phyloP scores from a whole-genome alignment of 2,888 invertebrate species.

The Papilio gigon region DNA sequence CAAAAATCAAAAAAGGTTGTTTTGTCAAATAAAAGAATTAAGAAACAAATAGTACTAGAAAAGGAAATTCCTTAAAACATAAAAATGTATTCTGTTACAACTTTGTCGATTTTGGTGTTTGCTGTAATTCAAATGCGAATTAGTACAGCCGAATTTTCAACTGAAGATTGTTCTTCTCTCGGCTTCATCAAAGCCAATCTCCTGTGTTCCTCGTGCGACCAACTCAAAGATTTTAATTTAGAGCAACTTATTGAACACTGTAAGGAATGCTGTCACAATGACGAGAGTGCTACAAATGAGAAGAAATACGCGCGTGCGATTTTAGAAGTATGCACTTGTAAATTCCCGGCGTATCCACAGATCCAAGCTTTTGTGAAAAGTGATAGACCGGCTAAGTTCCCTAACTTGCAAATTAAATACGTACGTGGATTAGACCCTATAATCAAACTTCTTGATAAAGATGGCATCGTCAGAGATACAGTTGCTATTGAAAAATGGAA shows the following conservation, averaged over 20 bases:
- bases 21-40: not conserved
- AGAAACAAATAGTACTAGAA: not conserved
- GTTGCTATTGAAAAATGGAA: constrained; percentile 99
- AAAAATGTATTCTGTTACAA: constrained; percentile 41
- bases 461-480: constrained; percentile 91
- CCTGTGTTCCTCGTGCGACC: constrained; percentile 94
- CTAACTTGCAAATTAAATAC: constrained; percentile 95
- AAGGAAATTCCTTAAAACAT: not conserved
- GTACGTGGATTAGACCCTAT: constrained; percentile 96
- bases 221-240: constrained; percentile 89
- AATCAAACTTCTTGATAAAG: constrained; percentile 93
- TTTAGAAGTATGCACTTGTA: constrained; percentile 98
- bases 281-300: constrained; percentile 84
- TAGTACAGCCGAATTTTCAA: constrained; percentile 82
- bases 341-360: constrained; percentile 98
- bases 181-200: constrained; percentile 94
- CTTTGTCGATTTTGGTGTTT: constrained; percentile 43
- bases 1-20: not conserved
- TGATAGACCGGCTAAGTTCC: constrained; percentile 93
- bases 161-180: constrained; percentile 91
- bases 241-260: constrained; percentile 86
- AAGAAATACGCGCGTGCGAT: constrained; percentile 95
- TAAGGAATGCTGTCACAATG: constrained; percentile 90
- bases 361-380: constrained; percentile 99
- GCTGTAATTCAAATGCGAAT: constrained; percentile 46